phyloP scores from a whole-genome alignment of 2,113 vertebrate genomes.

The Bubo bubo region DNA sequence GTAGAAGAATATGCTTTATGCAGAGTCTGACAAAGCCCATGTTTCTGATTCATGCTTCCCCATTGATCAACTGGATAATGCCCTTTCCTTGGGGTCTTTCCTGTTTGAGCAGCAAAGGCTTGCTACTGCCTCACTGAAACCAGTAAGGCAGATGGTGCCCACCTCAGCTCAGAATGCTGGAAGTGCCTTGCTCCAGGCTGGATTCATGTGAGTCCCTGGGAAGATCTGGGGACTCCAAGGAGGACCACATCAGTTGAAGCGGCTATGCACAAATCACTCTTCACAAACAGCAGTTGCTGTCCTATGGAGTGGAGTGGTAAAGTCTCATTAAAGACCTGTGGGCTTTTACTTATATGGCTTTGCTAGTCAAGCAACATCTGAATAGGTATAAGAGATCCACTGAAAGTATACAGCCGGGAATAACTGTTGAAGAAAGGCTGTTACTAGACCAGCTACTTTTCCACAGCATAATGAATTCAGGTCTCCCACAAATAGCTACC shows the following conservation, averaged over 20 bases:
- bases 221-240: not conserved
- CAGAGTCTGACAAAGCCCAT: not conserved
- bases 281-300: not conserved
- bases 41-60: not conserved
- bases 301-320: not conserved
- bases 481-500: not conserved
- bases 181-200: not conserved
- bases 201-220: not conserved
- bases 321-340: not conserved
- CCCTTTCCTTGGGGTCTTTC: not conserved
- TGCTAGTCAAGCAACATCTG: accelerated
- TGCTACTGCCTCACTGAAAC: not conserved
- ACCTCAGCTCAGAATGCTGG: not conserved
- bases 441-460: not conserved
- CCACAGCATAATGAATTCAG: not conserved
- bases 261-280: accelerated
- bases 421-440: not conserved
- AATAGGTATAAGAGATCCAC: not conserved
- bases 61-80: not conserved
- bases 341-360: not conserved
- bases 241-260: accelerated
- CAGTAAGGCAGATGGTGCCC: not conserved
- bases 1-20: not conserved
- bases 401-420: not conserved
- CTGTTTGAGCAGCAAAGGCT: not conserved